Evolutionary conservation across 2,888 invertebrate species (phyloP).

Genomic region (Panzeria rudis): DNA sequence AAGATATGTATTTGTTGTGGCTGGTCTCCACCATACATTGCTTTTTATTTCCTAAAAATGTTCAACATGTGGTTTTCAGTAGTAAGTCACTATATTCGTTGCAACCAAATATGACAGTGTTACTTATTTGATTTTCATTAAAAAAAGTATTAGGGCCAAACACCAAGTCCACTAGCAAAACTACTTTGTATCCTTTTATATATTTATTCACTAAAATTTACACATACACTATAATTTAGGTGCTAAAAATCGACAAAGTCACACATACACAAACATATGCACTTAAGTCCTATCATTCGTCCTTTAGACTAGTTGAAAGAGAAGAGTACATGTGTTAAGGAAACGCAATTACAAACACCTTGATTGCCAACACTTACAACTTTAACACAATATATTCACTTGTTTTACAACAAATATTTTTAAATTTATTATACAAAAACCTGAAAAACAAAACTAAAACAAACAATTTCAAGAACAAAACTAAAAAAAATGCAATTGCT

Average conservation of each 20-base stretch:
- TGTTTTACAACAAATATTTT: slow-evolving; percentile 42
- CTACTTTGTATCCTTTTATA: background rate
- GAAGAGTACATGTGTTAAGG: slow-evolving; percentile 48
- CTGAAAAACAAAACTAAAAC: slow-evolving; percentile 41
- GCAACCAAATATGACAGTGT: background rate
- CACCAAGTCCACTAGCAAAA: background rate
- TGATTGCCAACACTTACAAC: slow-evolving; percentile 33
- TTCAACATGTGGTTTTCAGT: background rate
- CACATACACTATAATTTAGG: too few relatives aligned
- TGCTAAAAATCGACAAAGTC: background rate
- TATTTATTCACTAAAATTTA: too few relatives aligned
- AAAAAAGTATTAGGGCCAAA: background rate
- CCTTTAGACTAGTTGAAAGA: slow-evolving; percentile 8
- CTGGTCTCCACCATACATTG: too few relatives aligned
- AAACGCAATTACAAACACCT: slow-evolving; percentile 64
- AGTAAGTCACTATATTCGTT: background rate
- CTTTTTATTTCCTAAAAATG: too few relatives aligned
- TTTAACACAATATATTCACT: slow-evolving; percentile 3
- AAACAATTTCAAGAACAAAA: background rate
- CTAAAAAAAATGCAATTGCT: slow-evolving; percentile 44
- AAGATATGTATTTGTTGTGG: too few relatives aligned
- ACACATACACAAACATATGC: background rate
- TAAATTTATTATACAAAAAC: slow-evolving; percentile 30
- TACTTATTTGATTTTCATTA: background rate
- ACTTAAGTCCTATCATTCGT: background rate